A percentile compares a stretch with the other conserved stretches of the same genome.
These are phyloP conservation scores for Mobula birostris DNA, from an alignment of 2,113 vertebrate species.

Conservation along the genomic window DNA sequence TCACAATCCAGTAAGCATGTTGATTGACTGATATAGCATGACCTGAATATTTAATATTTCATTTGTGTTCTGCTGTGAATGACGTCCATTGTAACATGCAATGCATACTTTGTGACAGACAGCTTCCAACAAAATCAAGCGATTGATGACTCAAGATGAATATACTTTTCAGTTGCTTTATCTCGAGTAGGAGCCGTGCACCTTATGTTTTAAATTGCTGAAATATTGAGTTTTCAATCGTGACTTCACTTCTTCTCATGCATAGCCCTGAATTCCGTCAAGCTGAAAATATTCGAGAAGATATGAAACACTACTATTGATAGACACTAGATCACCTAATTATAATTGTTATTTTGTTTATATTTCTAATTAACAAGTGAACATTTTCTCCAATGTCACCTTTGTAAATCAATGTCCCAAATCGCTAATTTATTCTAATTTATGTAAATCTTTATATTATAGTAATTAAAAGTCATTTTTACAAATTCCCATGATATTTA, in stretches of 20 bases:
- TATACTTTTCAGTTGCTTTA: background rate
- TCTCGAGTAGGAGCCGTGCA: background rate
- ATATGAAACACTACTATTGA: background rate
- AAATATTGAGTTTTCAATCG: background rate
- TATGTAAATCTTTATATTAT: slow-evolving; percentile 28
- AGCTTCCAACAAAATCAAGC: background rate
- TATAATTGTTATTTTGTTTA: background rate
- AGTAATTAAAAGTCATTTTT: slow-evolving; percentile 32
- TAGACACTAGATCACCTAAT: background rate
- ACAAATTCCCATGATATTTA: background rate
- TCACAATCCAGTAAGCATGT: background rate
- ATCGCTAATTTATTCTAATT: slow-evolving; percentile 23
- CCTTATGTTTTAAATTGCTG: background rate
- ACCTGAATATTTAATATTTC: slow-evolving; percentile 5
- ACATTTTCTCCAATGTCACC: background rate
- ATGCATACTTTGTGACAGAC: background rate
- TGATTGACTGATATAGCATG: background rate
- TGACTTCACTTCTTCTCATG: background rate
- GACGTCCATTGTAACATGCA: background rate
- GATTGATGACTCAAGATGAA: background rate
- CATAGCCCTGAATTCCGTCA: background rate
- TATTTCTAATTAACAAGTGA: background rate
- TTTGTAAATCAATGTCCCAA: background rate
- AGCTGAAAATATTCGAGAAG: background rate
- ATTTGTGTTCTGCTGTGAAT: background rate